Evolutionary conservation across 2,888 invertebrate species (phyloP).

Genomic region (Zaprionus lineosus): DNA sequence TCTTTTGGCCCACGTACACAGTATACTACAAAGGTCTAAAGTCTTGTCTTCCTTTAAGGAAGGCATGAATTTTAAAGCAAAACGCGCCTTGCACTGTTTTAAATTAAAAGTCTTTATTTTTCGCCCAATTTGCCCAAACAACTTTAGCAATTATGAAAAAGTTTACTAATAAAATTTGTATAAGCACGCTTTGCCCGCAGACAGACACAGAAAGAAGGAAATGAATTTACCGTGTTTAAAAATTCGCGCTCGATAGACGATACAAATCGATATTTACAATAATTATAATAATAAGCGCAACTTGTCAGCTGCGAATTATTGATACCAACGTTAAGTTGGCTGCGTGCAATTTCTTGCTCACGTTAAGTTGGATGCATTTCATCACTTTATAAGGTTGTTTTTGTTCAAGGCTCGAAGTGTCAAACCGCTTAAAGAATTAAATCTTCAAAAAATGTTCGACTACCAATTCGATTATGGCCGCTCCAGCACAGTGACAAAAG

Average conservation of each 20-base stretch:
- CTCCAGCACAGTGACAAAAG: conserved; percentile 79
- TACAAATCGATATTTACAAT: no score
- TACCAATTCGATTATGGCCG: conserved; percentile 82
- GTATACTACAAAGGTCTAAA: no score
- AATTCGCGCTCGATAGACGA: neutral
- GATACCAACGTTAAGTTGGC: conserved; percentile 5
- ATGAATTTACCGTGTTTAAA: no score
- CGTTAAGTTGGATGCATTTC: neutral
- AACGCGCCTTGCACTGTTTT: no score
- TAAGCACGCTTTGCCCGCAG: no score
- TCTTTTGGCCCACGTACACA: conserved; percentile 2
- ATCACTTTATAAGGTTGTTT: no score
- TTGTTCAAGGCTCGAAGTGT: no score
- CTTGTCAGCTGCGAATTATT: neutral
- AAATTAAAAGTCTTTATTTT: conserved; percentile 10
- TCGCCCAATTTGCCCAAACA: no score
- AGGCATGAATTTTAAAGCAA: conserved; percentile 47
- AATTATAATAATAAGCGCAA: no score
- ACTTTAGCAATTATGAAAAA: no score
- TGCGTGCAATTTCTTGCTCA: conserved; percentile 7
- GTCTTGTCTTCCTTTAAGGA: conserved; percentile 35
- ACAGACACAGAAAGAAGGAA: no score
- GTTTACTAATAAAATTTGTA: no score
- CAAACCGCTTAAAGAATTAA: neutral
- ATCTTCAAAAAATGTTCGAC: conserved; percentile 74